Conservation (phyloP, 1,140 invertebrate genomes). For the Epicauta chinensis region DNA sequence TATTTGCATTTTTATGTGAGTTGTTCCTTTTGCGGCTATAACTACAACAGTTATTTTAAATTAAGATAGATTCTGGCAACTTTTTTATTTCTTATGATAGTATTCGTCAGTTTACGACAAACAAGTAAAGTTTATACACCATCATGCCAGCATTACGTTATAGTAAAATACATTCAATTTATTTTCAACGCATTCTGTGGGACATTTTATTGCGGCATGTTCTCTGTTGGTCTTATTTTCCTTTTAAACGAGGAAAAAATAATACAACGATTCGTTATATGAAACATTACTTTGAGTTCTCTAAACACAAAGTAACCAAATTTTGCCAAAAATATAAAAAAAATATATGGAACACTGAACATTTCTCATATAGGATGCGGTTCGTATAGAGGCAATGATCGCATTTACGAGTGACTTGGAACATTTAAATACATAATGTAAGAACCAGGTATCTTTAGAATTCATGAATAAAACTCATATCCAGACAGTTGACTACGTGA, state of each 20-base stretch:
- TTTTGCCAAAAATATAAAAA: too few relatives aligned
- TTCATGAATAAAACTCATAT: constrained; percentile 36
- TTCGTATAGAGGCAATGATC: constrained; percentile 5
- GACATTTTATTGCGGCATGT: constrained; percentile 4
- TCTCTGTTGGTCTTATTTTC: too few relatives aligned
- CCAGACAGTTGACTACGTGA: constrained; percentile 20
- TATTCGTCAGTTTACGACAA: constrained; percentile 20
- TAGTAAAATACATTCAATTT: constrained; percentile 6
- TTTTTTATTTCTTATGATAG: constrained; percentile 28
- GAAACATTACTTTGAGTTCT: too few relatives aligned
- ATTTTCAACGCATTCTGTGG: constrained; percentile 8
- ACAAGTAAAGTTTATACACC: constrained; percentile 15
- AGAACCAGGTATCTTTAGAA: constrained; percentile 28
- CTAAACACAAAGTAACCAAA: too few relatives aligned
- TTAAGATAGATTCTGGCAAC: constrained; percentile 27
- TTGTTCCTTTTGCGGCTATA: constrained; percentile 26
- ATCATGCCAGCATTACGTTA: constrained; percentile 8
- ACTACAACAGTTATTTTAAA: constrained; percentile 30
- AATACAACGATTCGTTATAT: too few relatives aligned
- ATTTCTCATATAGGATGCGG: constrained; percentile 19
- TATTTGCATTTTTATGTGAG: constrained; percentile 35
- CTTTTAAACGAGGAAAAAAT: too few relatives aligned
- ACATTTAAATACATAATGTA: constrained; percentile 35
- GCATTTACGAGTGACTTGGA: constrained; percentile 24
- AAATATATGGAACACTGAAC: too few relatives aligned